Evolutionary conservation across 2,888 invertebrate genomes (phyloP), one percentile per base, ranked within the genome.

Genomic region (Tinea trinotella): DNA sequence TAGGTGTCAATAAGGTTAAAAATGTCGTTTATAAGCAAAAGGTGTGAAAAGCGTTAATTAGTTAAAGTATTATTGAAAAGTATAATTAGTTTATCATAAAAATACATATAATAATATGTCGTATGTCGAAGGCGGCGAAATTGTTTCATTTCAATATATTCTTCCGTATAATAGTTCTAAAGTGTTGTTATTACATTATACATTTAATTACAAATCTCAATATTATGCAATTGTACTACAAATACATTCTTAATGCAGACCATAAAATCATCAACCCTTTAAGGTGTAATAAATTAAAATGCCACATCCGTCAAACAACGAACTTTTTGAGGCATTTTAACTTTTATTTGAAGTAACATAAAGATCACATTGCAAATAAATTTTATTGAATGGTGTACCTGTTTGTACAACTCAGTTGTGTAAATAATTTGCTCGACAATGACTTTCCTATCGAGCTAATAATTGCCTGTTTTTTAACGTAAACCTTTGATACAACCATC

Each of bases 201-300:
- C 3, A 22, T 22, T 5, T 22, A 22, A 22, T 30, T 30, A 4
- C 7, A 30, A 30, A 30, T 7, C 7, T 40, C 40, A 40, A 15
- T 40, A 40, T 13, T 40, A 40, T 7, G n/a, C 4, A 40, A 13
- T 40, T 48, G 18, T 3, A 48, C 19, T 36, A 48, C 66, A 70
- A 76, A 75, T 81, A 81, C 82, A 80, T 82, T 79, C 80, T 75
- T 76, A 79, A 81, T 70, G 68, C 68, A 67, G 67, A 68, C 75
- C 80, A 82, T 84, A 83, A 83, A 83, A 75, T 77, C 75, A 80
- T 82, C 72, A 83, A 82, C 81, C 83, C 84, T 83, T 83, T 83
- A 68, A 80, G 75, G 78, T 78, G 75, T 62, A 74, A 80, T 82
- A 81, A 79, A 81, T 78, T 71, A 70, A 64, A 61, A 71, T 19